phyloP scores from a whole-genome alignment of 2,113 vertebrate genomes.

The Echinops telfairi region DNA sequence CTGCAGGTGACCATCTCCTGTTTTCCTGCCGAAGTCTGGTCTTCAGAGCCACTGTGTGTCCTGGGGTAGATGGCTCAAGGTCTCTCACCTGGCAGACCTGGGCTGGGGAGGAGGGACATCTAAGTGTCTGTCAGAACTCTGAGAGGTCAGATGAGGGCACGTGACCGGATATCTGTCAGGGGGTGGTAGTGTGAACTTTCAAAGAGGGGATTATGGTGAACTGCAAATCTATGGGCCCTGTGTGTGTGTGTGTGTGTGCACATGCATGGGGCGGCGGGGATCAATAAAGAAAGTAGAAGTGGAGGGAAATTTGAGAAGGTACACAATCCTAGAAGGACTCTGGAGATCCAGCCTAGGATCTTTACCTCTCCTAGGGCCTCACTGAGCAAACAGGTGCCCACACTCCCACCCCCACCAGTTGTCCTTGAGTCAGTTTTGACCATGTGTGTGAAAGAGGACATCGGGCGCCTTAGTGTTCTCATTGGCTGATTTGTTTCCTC shows the following conservation, averaged over 20 bases:
- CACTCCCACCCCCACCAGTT: not conserved
- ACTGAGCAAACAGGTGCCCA: not conserved
- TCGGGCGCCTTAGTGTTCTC: not conserved
- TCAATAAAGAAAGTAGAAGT: no score
- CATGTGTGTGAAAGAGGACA: not conserved
- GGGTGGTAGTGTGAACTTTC: not conserved
- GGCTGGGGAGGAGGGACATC: not conserved
- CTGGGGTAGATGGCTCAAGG: not conserved
- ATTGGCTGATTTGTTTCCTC: not conserved
- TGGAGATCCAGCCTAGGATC: not conserved
- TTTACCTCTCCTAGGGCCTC: no score
- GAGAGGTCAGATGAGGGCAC: constrained; percentile 45
- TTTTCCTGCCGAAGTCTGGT: accelerated
- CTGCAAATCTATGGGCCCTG: not conserved
- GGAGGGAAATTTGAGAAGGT: not conserved
- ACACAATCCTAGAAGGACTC: not conserved
- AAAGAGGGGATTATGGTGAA: not conserved
- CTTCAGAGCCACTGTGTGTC: not conserved
- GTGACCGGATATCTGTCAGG: not conserved
- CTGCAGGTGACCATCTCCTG: accelerated
- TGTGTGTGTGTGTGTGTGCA: accelerated
- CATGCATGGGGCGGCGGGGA: accelerated
- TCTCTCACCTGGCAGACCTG: not conserved
- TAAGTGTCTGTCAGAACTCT: not conserved
- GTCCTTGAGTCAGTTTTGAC: not conserved